A percentile compares a stretch with the other conserved stretches of the same genome.
Conservation (phyloP, 2,797 vertebrate species). For the Mormyrus proboscirostris region DNA sequence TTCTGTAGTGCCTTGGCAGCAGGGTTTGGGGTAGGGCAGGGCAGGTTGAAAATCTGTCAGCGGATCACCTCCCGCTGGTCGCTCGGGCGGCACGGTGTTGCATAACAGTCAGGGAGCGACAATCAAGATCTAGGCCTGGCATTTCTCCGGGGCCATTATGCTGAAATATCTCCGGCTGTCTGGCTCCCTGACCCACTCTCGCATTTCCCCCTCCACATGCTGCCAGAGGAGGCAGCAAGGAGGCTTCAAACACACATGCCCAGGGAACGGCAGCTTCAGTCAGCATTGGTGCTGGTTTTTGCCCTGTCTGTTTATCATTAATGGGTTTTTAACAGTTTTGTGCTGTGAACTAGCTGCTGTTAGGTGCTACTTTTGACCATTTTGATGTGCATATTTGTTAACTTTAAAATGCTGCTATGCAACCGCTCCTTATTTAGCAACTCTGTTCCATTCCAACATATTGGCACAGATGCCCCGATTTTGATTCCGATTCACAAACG, state of each 20-base stretch:
- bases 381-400: not conserved
- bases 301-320: not conserved
- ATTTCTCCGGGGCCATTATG: constrained; percentile 52
- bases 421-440: not conserved
- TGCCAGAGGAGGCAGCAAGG: not conserved
- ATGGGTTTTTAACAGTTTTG: not conserved
- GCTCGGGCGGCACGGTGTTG: constrained; percentile 42
- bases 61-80: constrained; percentile 32
- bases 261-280: not conserved
- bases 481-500: not conserved
- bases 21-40: not conserved
- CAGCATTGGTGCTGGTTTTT: not conserved
- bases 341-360: not conserved
- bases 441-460: not conserved
- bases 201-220: not conserved
- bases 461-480: not conserved
- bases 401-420: not conserved
- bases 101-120: constrained; percentile 52
- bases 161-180: constrained; percentile 38
- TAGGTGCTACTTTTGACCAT: not conserved
- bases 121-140: constrained; percentile 56
- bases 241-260: not conserved
- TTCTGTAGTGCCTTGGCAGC: not conserved
- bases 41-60: constrained; percentile 37
- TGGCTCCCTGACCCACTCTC: constrained; percentile 53